Evolutionary conservation across 2,888 invertebrate species (phyloP).

Genomic region (Amphimallon solstitiale): DNA sequence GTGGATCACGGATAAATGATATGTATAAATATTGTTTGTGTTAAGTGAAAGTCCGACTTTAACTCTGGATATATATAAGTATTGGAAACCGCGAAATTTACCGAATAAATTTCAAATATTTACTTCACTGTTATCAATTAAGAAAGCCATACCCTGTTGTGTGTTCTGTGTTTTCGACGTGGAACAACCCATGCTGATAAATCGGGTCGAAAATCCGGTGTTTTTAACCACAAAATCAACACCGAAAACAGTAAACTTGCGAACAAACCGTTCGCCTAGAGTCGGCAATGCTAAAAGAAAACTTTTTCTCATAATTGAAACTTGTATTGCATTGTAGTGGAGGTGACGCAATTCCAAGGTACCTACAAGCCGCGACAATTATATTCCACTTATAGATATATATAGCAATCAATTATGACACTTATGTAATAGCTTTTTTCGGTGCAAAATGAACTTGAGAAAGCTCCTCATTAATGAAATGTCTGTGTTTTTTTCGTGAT

Average conservation of each 20-base stretch:
- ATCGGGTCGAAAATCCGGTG: background rate
- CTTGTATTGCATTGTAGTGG: too few species aligned
- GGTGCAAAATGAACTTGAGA: background rate
- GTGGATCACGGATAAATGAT: background rate
- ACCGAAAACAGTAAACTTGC: background rate
- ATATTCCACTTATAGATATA: constrained; percentile 12
- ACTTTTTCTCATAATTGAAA: constrained; percentile 24
- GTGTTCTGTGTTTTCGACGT: constrained; percentile 35
- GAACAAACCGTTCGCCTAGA: background rate
- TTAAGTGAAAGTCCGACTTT: constrained; percentile 15
- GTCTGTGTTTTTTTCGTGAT: constrained; percentile 6
- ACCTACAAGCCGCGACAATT: constrained; percentile 22
- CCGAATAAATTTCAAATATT: background rate
- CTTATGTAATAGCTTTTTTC: constrained; percentile 2
- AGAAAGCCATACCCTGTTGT: background rate
- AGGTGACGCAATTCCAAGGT: constrained; percentile 26
- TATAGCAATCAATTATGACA: background rate
- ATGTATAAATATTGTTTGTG: background rate
- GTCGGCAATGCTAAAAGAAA: constrained; percentile 12
- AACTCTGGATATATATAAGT: background rate
- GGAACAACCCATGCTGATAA: constrained; percentile 33
- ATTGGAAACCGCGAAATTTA: background rate
- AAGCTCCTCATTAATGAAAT: background rate
- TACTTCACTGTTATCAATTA: constrained; percentile 1
- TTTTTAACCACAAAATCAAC: constrained; percentile 10